Evolutionary conservation across 2,113 vertebrate species (phyloP).

Genomic region (Sula dactylatra): DNA sequence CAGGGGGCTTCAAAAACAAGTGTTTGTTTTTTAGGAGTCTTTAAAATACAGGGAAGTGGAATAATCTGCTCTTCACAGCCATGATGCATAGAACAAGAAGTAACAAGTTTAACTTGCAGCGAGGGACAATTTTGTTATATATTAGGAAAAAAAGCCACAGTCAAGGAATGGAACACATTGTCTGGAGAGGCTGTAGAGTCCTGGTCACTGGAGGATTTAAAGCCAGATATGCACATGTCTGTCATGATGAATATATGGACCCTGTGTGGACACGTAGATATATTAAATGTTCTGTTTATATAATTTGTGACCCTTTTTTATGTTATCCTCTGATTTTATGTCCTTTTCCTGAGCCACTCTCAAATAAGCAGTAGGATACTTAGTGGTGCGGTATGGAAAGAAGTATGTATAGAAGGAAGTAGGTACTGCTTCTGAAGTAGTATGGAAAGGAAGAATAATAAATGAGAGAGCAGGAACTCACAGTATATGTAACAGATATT

Average conservation of each 20-base stretch:
- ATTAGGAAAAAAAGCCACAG: not conserved
- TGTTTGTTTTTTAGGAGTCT: not conserved
- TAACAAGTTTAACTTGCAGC: not conserved
- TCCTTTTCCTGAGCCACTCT: not conserved
- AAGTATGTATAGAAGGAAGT: not conserved
- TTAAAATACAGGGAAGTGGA: not conserved
- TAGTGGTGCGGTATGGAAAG: not conserved
- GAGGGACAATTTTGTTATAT: not conserved
- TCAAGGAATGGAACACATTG: not conserved
- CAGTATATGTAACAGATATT: not conserved
- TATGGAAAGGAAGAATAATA: not conserved
- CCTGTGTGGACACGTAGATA: rapidly evolving
- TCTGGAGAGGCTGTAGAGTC: not conserved
- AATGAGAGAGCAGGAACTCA: not conserved
- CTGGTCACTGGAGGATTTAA: not conserved
- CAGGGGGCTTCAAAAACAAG: not conserved
- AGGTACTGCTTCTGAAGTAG: not conserved
- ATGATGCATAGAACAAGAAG: not conserved
- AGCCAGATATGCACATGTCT: not conserved
- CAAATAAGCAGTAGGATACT: not conserved
- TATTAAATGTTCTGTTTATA: not conserved
- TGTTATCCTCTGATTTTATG: not conserved
- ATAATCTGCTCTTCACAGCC: not conserved
- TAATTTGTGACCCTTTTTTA: not conserved
- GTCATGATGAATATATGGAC: not conserved